Evolutionary conservation across 2,888 invertebrate genomes (phyloP), one percentile per base, ranked within the genome.

Genomic region (Cantharis rustica): DNA sequence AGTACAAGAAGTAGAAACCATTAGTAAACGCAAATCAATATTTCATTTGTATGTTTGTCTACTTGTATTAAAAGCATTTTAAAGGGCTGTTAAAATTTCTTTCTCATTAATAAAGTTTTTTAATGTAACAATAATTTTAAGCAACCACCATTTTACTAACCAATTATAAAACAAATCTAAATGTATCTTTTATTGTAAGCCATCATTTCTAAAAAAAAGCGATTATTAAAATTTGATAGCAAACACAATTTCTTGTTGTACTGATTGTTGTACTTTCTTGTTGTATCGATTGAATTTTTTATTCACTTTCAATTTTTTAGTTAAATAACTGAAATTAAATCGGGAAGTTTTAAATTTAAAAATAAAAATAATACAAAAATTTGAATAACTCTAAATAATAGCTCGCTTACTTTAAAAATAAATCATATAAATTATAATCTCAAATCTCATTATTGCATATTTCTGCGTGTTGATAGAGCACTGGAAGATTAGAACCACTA

Each of bases 11-110:
- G 69, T 15, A 72, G 69, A 75, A 79, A 77, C 80, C 81, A 80
- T 81, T 81, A 81, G 80, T 80, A 79, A 79, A 81, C 79, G 79
- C 79, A 75, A 76, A 79, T 69, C 71, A 16, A 69, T 66, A 20
- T 66, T 66, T 66, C 64, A 66, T 66, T 66, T 66, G 64, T 66
- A 16, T 66, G 64, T 66, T 66, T 66, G 64, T 20, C n/a, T 66
- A 66, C 10, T 17, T 66, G 20, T 66, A 23, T 23, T 23, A 47
- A 47, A 47, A 47, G 47, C 47, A 47, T 47, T 47, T n/a, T 47
- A 47, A 47, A 47, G 47, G n/a, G n/a, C 7, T 47, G 47, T 47
- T 47, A 47, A n/a, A 47, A 47, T 47, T 47, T 47, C 47, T 47
- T 47, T 47, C n/a, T 47, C 47, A n/a, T 47, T 47, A 47, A 47